These are phyloP conservation scores for Dasypus novemcinctus DNA, from an alignment of 2,113 vertebrate species.

Conservation along the genomic window DNA sequence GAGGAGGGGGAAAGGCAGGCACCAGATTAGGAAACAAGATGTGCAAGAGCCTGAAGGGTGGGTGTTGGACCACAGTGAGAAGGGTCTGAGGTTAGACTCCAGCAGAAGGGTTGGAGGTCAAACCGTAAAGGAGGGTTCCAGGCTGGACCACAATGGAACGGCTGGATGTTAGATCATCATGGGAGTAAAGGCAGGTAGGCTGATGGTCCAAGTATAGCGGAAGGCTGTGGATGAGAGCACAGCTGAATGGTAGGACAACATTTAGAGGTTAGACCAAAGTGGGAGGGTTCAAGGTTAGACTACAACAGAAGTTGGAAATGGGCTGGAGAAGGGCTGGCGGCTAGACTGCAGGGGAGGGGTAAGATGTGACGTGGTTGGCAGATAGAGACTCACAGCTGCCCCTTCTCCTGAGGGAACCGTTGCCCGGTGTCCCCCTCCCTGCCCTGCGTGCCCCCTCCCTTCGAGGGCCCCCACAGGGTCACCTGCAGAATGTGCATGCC, in stretches of 20 bases:
- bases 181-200: neutral
- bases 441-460: too few relatives aligned
- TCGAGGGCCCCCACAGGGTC: too few relatives aligned
- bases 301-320: neutral
- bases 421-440: too few relatives aligned
- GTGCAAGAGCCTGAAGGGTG: fast-evolving
- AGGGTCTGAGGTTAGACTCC: neutral
- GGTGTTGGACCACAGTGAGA: neutral
- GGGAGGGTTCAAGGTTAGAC: neutral
- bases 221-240: fast-evolving
- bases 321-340: neutral
- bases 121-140: neutral
- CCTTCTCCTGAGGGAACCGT: neutral
- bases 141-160: neutral
- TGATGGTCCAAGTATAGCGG: neutral
- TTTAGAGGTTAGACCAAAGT: neutral
- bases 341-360: fast-evolving
- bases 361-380: fast-evolving
- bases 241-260: neutral
- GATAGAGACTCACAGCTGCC: neutral
- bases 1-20: neutral
- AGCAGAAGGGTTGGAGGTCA: neutral
- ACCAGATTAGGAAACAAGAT: fast-evolving
- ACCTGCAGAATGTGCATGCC: conserved; percentile 94
- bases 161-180: neutral